Evolutionary conservation across 1,140 invertebrate genomes (phyloP), one percentile per base, ranked within the genome.

Genomic region (Tetraneura akinire): DNA sequence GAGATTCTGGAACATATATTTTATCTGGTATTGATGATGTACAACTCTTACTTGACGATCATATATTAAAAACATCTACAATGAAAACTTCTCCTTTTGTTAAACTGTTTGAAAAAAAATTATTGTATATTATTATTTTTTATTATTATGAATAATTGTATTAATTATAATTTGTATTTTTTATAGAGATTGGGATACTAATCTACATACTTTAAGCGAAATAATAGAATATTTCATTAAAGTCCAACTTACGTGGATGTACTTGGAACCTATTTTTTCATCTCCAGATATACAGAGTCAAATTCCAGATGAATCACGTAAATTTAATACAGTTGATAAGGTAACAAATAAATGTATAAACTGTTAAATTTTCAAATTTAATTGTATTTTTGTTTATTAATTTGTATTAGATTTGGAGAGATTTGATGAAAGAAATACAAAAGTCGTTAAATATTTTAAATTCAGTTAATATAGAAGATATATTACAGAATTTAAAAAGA

Each of bases 41-140:
- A 84, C 96, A 98, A 87, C 86, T 96, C 18, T 86, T 97, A 51
- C 86, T 98, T n/a, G 97, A 98, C 86, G 96, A 98, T 86, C 96
- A 98, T 85, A 93, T 98, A 81, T 93, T 97, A 8, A 98, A 98
- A 86, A 96, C 96, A 16, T 96, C 98, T 86, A 98, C 96, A 1
- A 98, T 98, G 95, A 94, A 96, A 86, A 96, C 95, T 84, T 98
- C 96, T 14, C 94, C 96, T 0, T 98, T 96, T 84, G 97, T 98
- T 80, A 97, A 97, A 84, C 96, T 96, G 0, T 98, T 98, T 85
- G 94, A 93, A 13, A 18, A n/a, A 1, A 42, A 62, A 60, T 16
- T 57, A 78, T 14, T 47, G 55, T 62, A 62, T 42, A 16, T 55
- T 11, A 74, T 32, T 74, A 32, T 13, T 55, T 13, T 55, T 49